Percentiles rank a stretch among this genome's conserved stretches.
These are phyloP conservation scores for Phenganax subtilis DNA, from an alignment of 92 coral and sea anemone genomes.

Conservation along the genomic window DNA sequence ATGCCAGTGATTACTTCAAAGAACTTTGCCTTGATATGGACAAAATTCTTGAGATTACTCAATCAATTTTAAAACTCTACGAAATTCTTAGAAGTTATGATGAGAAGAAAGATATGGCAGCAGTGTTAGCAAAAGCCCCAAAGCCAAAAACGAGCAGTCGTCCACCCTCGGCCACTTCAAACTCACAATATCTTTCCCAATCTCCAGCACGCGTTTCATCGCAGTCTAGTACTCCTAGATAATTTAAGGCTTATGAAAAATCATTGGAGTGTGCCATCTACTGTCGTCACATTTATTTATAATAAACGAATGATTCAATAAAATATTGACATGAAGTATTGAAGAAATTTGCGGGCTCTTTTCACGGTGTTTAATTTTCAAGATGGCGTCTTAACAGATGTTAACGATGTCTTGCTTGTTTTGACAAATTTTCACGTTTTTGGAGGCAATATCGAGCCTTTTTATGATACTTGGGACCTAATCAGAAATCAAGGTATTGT, in stretches of 20 bases:
- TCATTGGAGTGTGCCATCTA: background rate
- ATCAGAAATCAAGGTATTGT: constrained; percentile 11
- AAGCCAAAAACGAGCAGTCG: constrained; percentile 75
- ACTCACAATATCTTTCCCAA: constrained; percentile 29
- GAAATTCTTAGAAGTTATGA: constrained; percentile 91
- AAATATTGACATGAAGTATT: background rate
- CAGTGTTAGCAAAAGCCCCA: constrained; percentile 70
- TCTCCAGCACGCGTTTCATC: constrained; percentile 28
- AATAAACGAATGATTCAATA: background rate
- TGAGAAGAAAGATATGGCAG: constrained; percentile 76
- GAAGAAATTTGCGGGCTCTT: no score
- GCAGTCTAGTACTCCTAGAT: constrained; percentile 32
- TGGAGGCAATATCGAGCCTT: background rate
- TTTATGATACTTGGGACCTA: background rate
- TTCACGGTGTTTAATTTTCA: no score
- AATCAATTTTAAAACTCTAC: constrained; percentile 79
- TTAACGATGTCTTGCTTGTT: background rate
- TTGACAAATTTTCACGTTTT: background rate
- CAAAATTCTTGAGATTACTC: constrained; percentile 85
- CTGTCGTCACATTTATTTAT: background rate
- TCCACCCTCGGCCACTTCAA: constrained; percentile 64
- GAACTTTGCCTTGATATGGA: constrained; percentile 98
- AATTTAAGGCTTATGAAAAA: no score
- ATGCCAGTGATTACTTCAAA: constrained; percentile 87
- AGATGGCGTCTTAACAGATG: no score